Evolutionary conservation across 2,888 invertebrate genomes (phyloP).

Genomic region (Drosophila mettleri): DNA sequence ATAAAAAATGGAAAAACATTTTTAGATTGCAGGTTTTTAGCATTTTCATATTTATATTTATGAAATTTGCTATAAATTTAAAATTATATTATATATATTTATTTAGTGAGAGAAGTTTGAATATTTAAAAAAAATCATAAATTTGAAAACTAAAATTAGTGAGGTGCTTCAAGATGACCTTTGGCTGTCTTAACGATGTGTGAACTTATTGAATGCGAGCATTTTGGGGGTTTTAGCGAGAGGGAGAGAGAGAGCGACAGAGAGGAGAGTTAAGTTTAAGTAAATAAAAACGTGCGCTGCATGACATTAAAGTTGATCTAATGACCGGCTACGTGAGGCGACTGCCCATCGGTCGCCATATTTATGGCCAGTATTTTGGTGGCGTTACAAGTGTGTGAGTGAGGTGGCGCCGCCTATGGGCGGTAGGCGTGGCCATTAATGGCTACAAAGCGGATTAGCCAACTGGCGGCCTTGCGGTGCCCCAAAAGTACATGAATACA

Average conservation of each 20-base stretch:
- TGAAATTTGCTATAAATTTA: background rate
- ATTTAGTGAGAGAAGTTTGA: background rate
- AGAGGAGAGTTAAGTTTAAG: slow-evolving; percentile 50
- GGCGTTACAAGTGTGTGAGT: background rate
- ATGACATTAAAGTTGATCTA: slow-evolving; percentile 73
- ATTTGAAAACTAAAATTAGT: slow-evolving; percentile 1
- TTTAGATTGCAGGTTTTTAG: no score
- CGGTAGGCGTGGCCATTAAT: slow-evolving; percentile 46
- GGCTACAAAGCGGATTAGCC: slow-evolving; percentile 68
- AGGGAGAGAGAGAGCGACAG: background rate
- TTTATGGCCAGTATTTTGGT: slow-evolving; percentile 37
- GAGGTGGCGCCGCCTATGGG: background rate
- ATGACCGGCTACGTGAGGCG: slow-evolving; percentile 72
- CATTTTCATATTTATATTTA: no score
- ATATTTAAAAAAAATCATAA: background rate
- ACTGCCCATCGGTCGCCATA: slow-evolving; percentile 52
- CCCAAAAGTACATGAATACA: slow-evolving; percentile 12
- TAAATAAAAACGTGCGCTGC: slow-evolving; percentile 76
- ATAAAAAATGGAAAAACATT: no score
- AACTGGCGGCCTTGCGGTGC: slow-evolving; percentile 43
- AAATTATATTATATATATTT: background rate
- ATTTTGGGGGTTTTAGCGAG: slow-evolving; percentile 25
- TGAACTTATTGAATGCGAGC: slow-evolving; percentile 60
- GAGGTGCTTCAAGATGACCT: slow-evolving; percentile 12
- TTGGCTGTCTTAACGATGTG: slow-evolving; percentile 50